phyloP scores from a whole-genome alignment of 92 coral and sea anemone genomes.

The Palythoa caribaeorum region DNA sequence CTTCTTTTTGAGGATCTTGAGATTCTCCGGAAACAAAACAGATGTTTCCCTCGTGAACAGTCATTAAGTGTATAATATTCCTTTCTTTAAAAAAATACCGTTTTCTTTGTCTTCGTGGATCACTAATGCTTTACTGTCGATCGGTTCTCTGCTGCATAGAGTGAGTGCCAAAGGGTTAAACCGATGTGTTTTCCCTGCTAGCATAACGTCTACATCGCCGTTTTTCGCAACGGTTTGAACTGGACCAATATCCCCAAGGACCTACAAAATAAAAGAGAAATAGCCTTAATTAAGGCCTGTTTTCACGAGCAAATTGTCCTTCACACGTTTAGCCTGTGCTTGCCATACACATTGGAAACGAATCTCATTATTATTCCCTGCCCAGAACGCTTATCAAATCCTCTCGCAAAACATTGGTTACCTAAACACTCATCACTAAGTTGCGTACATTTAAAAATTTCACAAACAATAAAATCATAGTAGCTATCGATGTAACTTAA shows the following conservation, averaged over 20 bases:
- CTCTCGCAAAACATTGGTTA: too few species aligned
- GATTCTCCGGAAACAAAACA: too few species aligned
- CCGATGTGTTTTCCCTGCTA: not conserved
- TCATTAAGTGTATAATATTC: too few species aligned
- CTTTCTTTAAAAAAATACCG: not conserved
- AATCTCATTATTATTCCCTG: not conserved
- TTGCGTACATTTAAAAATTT: too few species aligned
- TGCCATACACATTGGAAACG: too few species aligned
- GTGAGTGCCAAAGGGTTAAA: slow-evolving; percentile 16
- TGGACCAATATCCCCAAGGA: slow-evolving; percentile 3
- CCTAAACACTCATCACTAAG: too few species aligned
- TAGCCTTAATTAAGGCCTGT: not conserved
- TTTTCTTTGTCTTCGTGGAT: not conserved
- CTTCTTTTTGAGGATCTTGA: too few species aligned
- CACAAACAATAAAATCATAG: too few species aligned
- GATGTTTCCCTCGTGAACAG: too few species aligned
- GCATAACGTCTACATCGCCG: slow-evolving; percentile 30
- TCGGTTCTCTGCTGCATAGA: not conserved
- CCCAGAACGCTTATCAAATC: too few species aligned
- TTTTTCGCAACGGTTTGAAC: slow-evolving; percentile 9
- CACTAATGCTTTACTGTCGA: not conserved
- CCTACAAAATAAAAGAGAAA: not conserved
- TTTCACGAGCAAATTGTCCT: not conserved
- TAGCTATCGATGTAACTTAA: too few species aligned
- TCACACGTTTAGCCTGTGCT: too few species aligned